These are phyloP conservation scores for Tribolium madens DNA, from an alignment of 1,140 invertebrate genomes.

Conservation along the genomic window DNA sequence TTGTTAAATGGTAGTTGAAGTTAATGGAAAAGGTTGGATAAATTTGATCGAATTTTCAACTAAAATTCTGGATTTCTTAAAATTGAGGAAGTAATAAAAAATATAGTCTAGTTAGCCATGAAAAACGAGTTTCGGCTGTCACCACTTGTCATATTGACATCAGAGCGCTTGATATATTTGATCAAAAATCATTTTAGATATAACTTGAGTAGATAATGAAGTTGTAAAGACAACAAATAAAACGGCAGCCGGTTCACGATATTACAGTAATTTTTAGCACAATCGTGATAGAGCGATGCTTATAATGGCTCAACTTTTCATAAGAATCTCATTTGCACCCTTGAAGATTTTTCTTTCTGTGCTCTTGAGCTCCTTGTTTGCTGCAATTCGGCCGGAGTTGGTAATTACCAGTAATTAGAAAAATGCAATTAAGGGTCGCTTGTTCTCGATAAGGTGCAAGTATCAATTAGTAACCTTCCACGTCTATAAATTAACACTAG, in stretches of 20 bases:
- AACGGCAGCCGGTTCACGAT: not conserved
- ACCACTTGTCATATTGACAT: not conserved
- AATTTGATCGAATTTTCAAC: not conserved
- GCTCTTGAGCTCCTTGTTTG: not conserved
- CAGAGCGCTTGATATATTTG: too few species aligned
- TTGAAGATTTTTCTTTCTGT: too few species aligned
- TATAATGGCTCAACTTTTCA: not conserved
- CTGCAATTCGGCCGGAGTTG: not conserved
- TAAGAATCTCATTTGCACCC: not conserved
- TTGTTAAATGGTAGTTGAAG: not conserved
- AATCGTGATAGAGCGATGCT: not conserved
- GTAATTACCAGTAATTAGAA: not conserved
- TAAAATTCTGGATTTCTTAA: not conserved
- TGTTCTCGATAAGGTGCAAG: not conserved
- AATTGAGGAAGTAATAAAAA: not conserved
- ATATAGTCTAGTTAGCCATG: not conserved
- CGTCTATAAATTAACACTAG: not conserved
- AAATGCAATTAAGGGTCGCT: not conserved
- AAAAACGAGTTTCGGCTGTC: not conserved
- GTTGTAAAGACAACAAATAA: not conserved
- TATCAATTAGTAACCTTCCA: conserved; percentile 7
- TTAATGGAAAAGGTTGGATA: not conserved
- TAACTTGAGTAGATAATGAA: not conserved
- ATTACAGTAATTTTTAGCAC: not conserved
- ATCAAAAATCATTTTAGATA: not conserved